Percentiles rank a stretch among this genome's conserved stretches.
phyloP scores from a whole-genome alignment of 2,888 invertebrate genomes.

The Melanotus villosus region DNA sequence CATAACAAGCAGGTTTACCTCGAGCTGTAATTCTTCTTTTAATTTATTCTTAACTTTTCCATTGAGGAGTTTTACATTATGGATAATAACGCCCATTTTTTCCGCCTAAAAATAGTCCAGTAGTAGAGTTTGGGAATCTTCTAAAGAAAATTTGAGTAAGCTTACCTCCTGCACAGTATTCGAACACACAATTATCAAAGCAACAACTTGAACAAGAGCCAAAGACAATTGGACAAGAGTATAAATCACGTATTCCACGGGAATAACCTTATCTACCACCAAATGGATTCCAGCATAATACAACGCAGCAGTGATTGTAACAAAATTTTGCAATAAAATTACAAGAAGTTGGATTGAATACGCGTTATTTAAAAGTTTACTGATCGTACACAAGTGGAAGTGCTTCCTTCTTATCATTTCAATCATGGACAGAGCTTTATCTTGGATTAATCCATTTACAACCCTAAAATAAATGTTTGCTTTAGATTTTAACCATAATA shows the following conservation, averaged over 20 bases:
- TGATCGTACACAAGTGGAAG: conserved; percentile 11
- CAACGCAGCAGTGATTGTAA: conserved; percentile 12
- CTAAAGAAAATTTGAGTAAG: background rate
- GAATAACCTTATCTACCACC: background rate
- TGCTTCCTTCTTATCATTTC: conserved; percentile 13
- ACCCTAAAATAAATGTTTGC: background rate
- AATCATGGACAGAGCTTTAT: background rate
- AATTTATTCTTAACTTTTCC: background rate
- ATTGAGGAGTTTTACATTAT: background rate
- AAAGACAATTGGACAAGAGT: conserved; percentile 6
- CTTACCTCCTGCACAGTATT: conserved; percentile 15
- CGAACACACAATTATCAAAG: conserved; percentile 14
- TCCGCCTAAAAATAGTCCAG: background rate
- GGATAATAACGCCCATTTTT: conserved; percentile 18
- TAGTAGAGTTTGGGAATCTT: too few species aligned
- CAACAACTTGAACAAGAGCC: background rate
- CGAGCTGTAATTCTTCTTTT: conserved; percentile 8
- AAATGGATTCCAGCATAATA: conserved; percentile 25
- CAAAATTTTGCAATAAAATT: conserved; percentile 14
- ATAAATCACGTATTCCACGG: background rate
- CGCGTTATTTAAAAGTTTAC: background rate
- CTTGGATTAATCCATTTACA: background rate
- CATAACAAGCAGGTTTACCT: too few species aligned
- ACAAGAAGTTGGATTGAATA: conserved; percentile 18
- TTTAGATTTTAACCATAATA: too few species aligned